A percentile compares a stretch with the other conserved stretches of the same genome.
Evolutionary conservation across 2,797 vertebrate species (phyloP).

Genomic region (Acanthornis magna): DNA sequence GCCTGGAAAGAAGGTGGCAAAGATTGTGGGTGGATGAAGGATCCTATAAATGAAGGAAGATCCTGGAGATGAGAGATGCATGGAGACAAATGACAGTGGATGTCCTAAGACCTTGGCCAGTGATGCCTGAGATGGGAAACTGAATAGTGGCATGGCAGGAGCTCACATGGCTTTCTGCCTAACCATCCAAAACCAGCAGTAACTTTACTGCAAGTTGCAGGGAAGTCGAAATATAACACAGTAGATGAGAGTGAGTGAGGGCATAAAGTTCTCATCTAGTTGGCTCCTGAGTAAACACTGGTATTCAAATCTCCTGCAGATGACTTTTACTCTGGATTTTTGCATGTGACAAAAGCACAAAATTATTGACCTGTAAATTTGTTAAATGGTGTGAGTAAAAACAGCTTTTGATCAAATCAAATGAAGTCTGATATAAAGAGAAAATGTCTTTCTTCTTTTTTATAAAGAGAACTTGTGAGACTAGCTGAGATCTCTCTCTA

Average conservation of each 20-base stretch:
- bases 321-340: background rate
- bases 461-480: background rate
- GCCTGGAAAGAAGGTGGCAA: background rate
- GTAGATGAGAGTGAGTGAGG: background rate
- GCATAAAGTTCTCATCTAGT: background rate
- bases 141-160: background rate
- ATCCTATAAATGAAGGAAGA: background rate
- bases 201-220: background rate
- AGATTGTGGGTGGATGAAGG: background rate
- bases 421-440: background rate
- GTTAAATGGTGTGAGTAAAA: background rate
- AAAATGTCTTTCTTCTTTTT: background rate
- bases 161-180: background rate
- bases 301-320: background rate
- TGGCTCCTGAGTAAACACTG: background rate
- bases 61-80: background rate
- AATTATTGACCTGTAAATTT: background rate
- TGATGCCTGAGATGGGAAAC: background rate
- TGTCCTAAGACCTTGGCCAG: background rate
- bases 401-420: background rate
- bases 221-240: rapidly evolving
- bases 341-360: background rate
- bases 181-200: background rate
- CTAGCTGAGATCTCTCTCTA: background rate
- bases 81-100: background rate